Evolutionary conservation across 2,797 vertebrate species (phyloP), one percentile per base, ranked within the genome.

Genomic region (Periophthalmus magnuspinnatus): DNA sequence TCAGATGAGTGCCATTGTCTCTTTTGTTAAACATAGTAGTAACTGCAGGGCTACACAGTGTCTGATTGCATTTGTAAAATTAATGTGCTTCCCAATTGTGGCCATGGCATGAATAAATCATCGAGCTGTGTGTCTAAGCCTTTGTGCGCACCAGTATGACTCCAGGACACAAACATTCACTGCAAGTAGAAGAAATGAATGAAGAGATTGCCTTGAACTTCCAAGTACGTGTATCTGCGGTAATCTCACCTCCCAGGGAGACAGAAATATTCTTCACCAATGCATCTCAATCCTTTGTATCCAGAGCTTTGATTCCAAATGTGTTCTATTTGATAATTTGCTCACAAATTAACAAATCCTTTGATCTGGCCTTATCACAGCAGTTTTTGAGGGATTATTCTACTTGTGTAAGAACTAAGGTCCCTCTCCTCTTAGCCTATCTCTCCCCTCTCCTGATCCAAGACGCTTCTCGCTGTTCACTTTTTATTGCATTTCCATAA

Each of bases 351-450:
- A 76, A 76, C 75, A 67, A 70, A 61, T 81, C 67, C 81, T 88
- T 87, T 89, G 77, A 89, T 87, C 86, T 85, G 61, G 50, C 21
- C 82, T 84, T 85, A 90, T 90, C 84, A 60, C 63, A 77, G 67
- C 76, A 84, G 72, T 90, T 88, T 88, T 68, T 71, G 54, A 57
- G 60, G 83, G 85, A 88, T 90, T 89, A 89, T 83, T 86, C 77
- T 65, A 72, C 75, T 81, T 64, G 78, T 78, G 76, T 87, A 72
- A 84, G 86, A 86, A 85, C 69, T 60, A 72, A 81, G 73, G 84
- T 69, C 68, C 66, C 52, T 73, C 65, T 64, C 73, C 69, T 84
- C 82, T 75, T 70, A 72, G 71, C 65, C 74, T 71, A 58, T 28
- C 70, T 68, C 78, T 71, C 62, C 67, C 72, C 69, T 64, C 62